A percentile compares a stretch with the other conserved stretches of the same genome.
phyloP scores from a whole-genome alignment of 2,888 invertebrate species.

The Scotopteryx bipunctaria region DNA sequence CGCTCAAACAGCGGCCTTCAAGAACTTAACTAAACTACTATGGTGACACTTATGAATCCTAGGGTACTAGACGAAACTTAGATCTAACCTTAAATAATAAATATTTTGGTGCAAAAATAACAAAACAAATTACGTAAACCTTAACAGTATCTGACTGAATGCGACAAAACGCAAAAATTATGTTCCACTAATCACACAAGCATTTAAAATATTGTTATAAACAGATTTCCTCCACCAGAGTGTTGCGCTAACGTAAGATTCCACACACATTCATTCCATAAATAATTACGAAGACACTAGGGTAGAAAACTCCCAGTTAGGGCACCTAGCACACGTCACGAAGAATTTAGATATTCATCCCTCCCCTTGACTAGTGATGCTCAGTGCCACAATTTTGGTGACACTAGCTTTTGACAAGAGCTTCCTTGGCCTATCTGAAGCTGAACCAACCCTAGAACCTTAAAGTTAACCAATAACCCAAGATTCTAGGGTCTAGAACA shows the following conservation, averaged over 20 bases:
- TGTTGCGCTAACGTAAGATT: conserved; percentile 29
- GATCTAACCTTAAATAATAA: conserved; percentile 71
- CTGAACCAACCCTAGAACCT: not conserved
- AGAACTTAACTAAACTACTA: conserved; percentile 77
- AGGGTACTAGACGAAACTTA: conserved; percentile 80
- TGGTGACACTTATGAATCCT: conserved; percentile 79
- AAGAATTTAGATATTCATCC: conserved; percentile 51
- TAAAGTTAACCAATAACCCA: no score
- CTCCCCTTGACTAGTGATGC: not conserved
- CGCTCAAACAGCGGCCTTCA: conserved; percentile 64
- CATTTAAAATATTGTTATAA: conserved; percentile 60
- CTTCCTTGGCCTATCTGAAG: not conserved
- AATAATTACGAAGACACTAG: conserved; percentile 72
- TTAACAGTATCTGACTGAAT: conserved; percentile 68
- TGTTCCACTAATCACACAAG: conserved; percentile 80
- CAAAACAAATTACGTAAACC: conserved; percentile 56
- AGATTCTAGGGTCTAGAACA: no score
- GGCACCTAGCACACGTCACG: conserved; percentile 70
- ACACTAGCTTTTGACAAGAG: not conserved
- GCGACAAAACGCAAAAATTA: conserved; percentile 67
- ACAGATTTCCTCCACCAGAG: conserved; percentile 44
- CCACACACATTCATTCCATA: conserved; percentile 79
- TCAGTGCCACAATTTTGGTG: not conserved
- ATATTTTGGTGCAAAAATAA: conserved; percentile 74
- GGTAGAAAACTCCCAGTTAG: conserved; percentile 63